Evolutionary conservation across 2,113 vertebrate genomes (phyloP), one percentile per base, ranked within the genome.

Genomic region (Trematomus loennbergii): DNA sequence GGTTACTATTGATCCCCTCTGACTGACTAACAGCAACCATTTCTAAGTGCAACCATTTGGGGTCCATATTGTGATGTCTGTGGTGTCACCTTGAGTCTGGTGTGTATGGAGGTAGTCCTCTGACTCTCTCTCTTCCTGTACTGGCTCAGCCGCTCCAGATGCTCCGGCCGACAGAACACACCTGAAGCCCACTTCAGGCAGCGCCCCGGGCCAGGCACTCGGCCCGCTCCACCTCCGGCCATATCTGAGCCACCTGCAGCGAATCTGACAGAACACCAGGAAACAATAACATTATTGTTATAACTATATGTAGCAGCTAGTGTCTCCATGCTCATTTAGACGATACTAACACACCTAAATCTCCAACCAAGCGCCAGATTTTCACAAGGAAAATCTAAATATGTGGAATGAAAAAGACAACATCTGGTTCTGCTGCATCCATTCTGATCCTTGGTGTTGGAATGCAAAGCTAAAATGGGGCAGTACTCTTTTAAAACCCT

Each of bases 171-270:
- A 86, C 97, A 98, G 91, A 99, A 99, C 60, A 99, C 94, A 22
- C 96, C 97, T 0, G 98, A 99, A 5, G 97, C 98, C 97, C 98
- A 99, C 93, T 99, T 99, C 74, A 99, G 93, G 98, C 98, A 0
- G 97, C 96, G 0, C 98, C 98, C 16, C 97, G 94, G 0, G 98
- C 98, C 92, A 99, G 60, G 68, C 92, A 84, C 89, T 99, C 97
- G 0, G 98, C 97, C 83, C 96, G 94, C 91, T 97, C 96, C 49
- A 94, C 79, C 91, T 95, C 95, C 5, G 94, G 93, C 95, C 95
- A 95, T 16, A 92, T 93, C 79, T 87, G 86, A 3, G 49, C 80
- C 64, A 58, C 72, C 5, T 84, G 48, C 63, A 69, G 62, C n/a
- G 16, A 10, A 48, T 68, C 80, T 84, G 71, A 65, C 1, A 4